Base-by-base conservation (phyloP, 1,140 invertebrate genomes). In the Kradibia gibbosae region DNA sequence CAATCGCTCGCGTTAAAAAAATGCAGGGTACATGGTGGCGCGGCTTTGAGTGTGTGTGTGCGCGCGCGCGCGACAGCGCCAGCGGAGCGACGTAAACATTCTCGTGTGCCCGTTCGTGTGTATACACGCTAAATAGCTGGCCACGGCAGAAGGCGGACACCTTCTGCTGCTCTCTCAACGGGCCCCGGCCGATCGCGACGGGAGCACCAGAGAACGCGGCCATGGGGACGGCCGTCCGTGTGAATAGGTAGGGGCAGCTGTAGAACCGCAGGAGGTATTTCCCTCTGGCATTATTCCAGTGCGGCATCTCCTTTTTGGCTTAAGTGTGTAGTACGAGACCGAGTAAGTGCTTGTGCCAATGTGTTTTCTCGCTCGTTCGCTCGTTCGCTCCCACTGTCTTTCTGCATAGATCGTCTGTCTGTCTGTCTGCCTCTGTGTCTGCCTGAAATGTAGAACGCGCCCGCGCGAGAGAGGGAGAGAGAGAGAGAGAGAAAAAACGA, bases 51-150 rank as follows among this genome's bases (percentile, higher is more conserved):
- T n/a, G n/a, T n/a, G 28, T 48, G 31, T 25, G 36, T 70, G 39
- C 31, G 57, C 57, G 72, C 34, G 53, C 53, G 73, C 25, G 73
- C 36, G 73, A 20, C 45, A 72, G 22, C 31, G 53, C 50, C 4
- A 34, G 39, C 53, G 25, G 25, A 45, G 71, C 31, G 73, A 73
- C 71, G 71, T 73, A 73, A 73, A 73, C 71, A 73, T 73, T 73
- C 70, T 71, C 71, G 48, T 36, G 31, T 28, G 42, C 48, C 48
- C 71, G 48, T 36, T 8, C 10, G 42, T 31, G 45, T 22, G 48
- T 48, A 36, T 36, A 55, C 25, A 73, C 28, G 55, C n/a, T 45
- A 13, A 55, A 34, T 53, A 13, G 62, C 62, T 67, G 13, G 34
- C 34, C 34, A 67, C 34, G 15, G n/a, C 34, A 39, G 62, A 36